phyloP scores from a whole-genome alignment of 2,113 vertebrate genomes.

The Alethe castanea region DNA sequence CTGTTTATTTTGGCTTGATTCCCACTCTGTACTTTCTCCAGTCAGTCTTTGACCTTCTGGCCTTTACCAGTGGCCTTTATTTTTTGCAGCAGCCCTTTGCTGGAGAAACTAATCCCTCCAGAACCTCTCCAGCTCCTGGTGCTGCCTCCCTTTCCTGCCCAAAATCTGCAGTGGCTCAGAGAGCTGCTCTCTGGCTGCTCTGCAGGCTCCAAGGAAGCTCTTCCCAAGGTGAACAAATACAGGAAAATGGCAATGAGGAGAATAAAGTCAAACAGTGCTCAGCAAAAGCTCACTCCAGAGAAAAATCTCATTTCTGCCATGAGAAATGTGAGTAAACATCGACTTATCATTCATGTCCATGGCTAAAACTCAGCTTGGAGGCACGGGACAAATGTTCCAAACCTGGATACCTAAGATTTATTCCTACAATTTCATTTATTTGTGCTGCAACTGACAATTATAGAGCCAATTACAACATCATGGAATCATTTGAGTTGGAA shows the following conservation, averaged over 20 bases:
- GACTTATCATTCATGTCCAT: accelerated
- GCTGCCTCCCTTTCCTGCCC: neutral
- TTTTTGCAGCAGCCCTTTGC: neutral
- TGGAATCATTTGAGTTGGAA: neutral
- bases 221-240: neutral
- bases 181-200: neutral
- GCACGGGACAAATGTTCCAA: accelerated
- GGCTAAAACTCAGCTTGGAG: neutral
- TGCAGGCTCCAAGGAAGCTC: neutral
- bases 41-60: neutral
- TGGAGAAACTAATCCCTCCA: neutral
- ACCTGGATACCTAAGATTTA: neutral
- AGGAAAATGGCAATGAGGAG: neutral
- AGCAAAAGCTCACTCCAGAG: neutral
- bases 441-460: neutral
- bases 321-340: neutral
- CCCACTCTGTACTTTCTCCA: neutral
- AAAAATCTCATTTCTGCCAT: neutral
- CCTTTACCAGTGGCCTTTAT: neutral
- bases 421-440: neutral
- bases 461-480: neutral
- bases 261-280: neutral
- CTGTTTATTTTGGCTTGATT: neutral
- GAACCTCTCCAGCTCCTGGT: neutral
- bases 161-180: neutral